Evolutionary conservation across 2,797 vertebrate genomes (phyloP), one percentile per base, ranked within the genome.

Genomic region (Neosilurus hyrtlii): DNA sequence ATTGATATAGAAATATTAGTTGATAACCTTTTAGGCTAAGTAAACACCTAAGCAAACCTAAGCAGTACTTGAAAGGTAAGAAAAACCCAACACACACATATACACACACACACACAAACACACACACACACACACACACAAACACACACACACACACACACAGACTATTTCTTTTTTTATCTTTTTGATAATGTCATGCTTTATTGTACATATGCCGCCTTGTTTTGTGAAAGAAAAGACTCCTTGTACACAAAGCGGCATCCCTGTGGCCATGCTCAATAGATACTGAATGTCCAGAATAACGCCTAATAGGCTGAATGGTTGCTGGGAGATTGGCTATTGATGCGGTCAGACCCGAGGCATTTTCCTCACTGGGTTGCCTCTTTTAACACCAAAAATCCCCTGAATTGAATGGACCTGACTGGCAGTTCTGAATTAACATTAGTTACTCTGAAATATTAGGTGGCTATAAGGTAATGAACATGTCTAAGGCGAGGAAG

Each of bases 301-400:
- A 77, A 79, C 51, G 72, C 63, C 86, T 89, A 86, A 87, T 87
- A 87, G 86, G 62, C 78, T 86, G 80, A 89, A 89, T 87, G 82
- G 90, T 91, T 91, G 87, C 89, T 65, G 86, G 86, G 87, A 84
- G 88, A 90, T 86, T 52, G 71, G 57, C 83, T 84, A 87, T 88
- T 90, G 87, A 89, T 82, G 80, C 30, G 20, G 84, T 65, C 70
- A 83, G 84, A 82, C 84, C 80, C 66, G 81, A 84, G 76, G 79
- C 83, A 80, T 87, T 88, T 87, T 83, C 87, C 86, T 87, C 82
- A 67, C 83, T 57, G 87, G 86, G 85, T 79, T 62, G 80, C 79
- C 77, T 76, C 80, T 75, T 85, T 84, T 80, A 84, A 24, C n/a
- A 61, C 82, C 68, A 67, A 79, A 86, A 85, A 83, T 79, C 81